These are phyloP conservation scores for Lordiphosa mommai DNA, from an alignment of 1,140 invertebrate species.

Conservation along the genomic window DNA sequence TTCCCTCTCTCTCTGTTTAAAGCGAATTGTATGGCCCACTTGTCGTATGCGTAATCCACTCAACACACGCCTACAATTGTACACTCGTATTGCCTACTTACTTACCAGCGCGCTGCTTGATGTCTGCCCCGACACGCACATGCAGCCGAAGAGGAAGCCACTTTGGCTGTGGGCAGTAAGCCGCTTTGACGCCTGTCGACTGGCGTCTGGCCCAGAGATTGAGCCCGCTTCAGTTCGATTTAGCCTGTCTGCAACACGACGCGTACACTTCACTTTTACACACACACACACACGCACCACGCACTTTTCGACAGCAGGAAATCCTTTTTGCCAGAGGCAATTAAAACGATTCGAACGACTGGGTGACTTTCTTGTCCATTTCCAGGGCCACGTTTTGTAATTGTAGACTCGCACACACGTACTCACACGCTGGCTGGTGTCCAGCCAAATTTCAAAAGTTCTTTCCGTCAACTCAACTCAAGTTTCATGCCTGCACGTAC, in stretches of 20 bases:
- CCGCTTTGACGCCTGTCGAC: constrained; percentile 40
- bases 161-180: constrained; percentile 23
- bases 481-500: constrained; percentile 16
- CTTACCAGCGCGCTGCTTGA: constrained; percentile 14
- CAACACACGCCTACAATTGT: constrained; percentile 7
- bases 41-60: constrained; percentile 18
- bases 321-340: constrained; percentile 51
- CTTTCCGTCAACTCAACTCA: constrained; percentile 1
- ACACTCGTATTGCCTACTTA: constrained; percentile 2
- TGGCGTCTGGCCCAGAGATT: constrained; percentile 30
- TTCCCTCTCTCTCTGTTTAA: neutral
- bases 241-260: constrained; percentile 17
- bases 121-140: constrained; percentile 8
- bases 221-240: constrained; percentile 19
- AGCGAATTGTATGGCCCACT: neutral
- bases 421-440: neutral
- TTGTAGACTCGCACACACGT: constrained; percentile 24
- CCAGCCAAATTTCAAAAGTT: constrained; percentile 9
- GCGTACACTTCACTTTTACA: constrained; percentile 19
- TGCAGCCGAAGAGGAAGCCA: neutral
- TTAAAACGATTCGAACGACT: constrained; percentile 48
- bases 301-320: constrained; percentile 30
- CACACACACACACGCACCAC: constrained; percentile 1
- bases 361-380: constrained; percentile 42
- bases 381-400: constrained; percentile 30